Evolutionary conservation across 2,797 vertebrate genomes (phyloP), one percentile per base, ranked within the genome.

Genomic region (Chelidonichthys spinosus): DNA sequence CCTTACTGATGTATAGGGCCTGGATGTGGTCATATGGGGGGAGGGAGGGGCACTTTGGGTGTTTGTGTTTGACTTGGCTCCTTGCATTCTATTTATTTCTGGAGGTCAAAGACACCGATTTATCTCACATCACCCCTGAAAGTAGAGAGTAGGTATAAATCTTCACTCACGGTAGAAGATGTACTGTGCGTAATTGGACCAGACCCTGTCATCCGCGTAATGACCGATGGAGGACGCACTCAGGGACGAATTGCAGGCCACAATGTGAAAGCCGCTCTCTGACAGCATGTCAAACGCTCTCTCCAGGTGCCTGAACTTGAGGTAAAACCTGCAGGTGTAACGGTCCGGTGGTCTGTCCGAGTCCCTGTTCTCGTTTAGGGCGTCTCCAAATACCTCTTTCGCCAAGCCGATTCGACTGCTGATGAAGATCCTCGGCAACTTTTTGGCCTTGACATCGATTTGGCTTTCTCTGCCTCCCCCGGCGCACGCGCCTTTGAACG

Each of bases 91-190:
- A 15, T 25, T 59, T 35, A 36, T 54, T 37, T 52, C n/a, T 76
- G 53, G 54, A 61, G 52, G 61, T 59, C 50, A 50, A 63, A 62
- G 39, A 11, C 25, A 53, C n/a, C 13, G 6, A 1, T 54, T 63
- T n/a, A 61, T 36, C 33, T 72, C n/a, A 39, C 36, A 40, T 53
- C 10, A 56, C 55, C 40, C 58, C 39, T 54, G 17, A 71, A 40
- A 72, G 5, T 39, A 65, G 32, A 68, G 54, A 65, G 44, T 15
- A 67, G 11, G 69, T 88, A 66, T 49, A 81, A 85, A 79, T 42
- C 64, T 81, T 63, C 91, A 99, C 98, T 99, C 96, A 99, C 98
- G 97, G 95, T 98, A 99, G 93, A 99, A 99, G 96, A 99, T 97
- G 14, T 99, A 99, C 93, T 99, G 98, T 2, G 98, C 97, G 93